These are phyloP conservation scores for Rhabdophis nuchalis DNA, from an alignment of 2,797 vertebrate genomes.

Conservation along the genomic window DNA sequence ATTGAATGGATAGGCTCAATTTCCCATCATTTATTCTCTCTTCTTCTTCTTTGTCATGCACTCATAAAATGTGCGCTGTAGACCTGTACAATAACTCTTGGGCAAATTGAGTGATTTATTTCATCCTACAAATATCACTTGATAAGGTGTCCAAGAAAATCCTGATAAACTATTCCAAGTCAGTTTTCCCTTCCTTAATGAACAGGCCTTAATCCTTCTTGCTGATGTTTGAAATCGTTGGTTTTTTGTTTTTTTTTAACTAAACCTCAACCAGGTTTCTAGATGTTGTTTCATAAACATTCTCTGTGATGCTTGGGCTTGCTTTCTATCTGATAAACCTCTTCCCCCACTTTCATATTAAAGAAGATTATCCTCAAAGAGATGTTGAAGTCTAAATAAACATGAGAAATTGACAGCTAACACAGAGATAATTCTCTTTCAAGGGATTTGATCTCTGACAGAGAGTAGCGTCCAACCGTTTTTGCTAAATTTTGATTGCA, in stretches of 20 bases:
- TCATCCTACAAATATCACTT: conserved; percentile 8
- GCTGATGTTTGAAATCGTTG: not conserved
- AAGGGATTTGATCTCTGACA: not conserved
- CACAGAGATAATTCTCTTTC: not conserved
- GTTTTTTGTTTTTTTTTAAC: not conserved
- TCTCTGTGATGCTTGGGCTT: not conserved
- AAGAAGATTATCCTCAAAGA: not conserved
- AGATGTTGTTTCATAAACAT: not conserved
- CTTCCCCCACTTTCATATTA: not conserved
- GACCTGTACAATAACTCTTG: not conserved
- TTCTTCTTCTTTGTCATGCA: not conserved
- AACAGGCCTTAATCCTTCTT: not conserved
- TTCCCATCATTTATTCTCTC: conserved; percentile 2
- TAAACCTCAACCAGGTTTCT: not conserved
- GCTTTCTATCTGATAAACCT: not conserved
- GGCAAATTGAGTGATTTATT: conserved; percentile 6
- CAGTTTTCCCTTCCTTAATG: not conserved
- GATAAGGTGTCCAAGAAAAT: not conserved
- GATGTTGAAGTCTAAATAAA: not conserved
- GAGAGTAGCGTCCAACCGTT: not conserved
- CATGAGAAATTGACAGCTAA: not conserved
- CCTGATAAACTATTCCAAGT: not conserved
- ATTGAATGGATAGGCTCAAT: conserved; percentile 8
- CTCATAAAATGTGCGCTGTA: not conserved
- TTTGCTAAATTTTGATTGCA: not conserved